Evolutionary conservation across 2,113 vertebrate genomes (phyloP).

Genomic region (Chaetura pelagica): DNA sequence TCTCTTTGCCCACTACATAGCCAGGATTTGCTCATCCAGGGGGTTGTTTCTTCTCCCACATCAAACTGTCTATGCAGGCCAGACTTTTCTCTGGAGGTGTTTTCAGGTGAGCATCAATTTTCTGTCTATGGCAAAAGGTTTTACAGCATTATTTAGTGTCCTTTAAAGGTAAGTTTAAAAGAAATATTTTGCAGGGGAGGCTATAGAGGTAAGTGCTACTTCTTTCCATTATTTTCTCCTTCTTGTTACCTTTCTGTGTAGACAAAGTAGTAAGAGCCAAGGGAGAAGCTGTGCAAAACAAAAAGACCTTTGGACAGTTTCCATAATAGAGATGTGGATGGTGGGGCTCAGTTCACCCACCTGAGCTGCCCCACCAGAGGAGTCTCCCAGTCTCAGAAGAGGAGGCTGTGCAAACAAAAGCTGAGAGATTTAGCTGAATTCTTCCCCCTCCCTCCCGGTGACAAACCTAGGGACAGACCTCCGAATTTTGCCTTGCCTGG

Average conservation of each 20-base stretch:
- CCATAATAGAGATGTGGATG: not conserved
- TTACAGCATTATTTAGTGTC: not conserved
- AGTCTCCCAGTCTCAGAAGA: not conserved
- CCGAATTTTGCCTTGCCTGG: not conserved
- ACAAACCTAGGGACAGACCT: not conserved
- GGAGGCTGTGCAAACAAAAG: not conserved
- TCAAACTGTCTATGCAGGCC: not conserved
- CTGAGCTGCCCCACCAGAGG: not conserved
- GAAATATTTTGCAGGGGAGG: not conserved
- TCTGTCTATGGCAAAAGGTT: not conserved
- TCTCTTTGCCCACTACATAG: rapidly evolving
- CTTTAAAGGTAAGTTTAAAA: not conserved
- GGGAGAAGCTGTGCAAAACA: not conserved
- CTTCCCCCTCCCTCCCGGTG: not conserved
- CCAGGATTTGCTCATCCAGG: not conserved
- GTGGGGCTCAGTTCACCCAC: not conserved
- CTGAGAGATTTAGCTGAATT: not conserved
- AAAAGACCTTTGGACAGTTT: not conserved
- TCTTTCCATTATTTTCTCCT: not conserved
- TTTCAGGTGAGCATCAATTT: not conserved
- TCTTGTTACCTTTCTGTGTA: not conserved
- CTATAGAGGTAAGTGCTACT: not conserved
- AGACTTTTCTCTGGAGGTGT: not conserved
- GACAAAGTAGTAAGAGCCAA: not conserved
- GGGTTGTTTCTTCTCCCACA: not conserved